phyloP scores from a whole-genome alignment of 1,140 invertebrate genomes.

The Pantala flavescens region DNA sequence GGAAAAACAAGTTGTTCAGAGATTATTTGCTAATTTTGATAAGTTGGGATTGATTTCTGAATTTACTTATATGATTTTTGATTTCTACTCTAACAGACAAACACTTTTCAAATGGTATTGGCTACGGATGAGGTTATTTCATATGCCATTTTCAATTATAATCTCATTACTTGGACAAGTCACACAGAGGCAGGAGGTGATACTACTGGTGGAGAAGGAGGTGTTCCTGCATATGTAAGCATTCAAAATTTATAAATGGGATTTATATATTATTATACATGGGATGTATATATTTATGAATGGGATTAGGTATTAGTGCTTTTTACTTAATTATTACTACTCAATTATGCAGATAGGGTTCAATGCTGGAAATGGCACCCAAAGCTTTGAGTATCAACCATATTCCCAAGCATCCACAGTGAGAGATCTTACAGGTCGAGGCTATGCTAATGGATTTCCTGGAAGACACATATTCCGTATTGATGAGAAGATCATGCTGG shows the following conservation, averaged over 20 bases:
- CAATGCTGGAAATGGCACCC: constrained; percentile 89
- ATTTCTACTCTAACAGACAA: constrained; percentile 52
- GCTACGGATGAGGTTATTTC: constrained; percentile 89
- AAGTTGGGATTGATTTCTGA: no score
- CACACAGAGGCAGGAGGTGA: constrained; percentile 86
- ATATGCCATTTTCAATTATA: constrained; percentile 91
- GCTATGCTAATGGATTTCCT: constrained; percentile 76
- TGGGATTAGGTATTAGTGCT: no score
- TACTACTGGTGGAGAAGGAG: constrained; percentile 74
- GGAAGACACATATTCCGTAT: constrained; percentile 89
- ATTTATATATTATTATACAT: constrained; percentile 12
- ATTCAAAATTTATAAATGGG: constrained; percentile 21
- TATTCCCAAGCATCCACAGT: constrained; percentile 81
- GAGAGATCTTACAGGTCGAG: constrained; percentile 66
- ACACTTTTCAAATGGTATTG: constrained; percentile 88
- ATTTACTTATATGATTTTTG: background rate
- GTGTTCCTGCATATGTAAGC: constrained; percentile 74
- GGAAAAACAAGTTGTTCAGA: no score
- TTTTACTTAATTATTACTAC: no score
- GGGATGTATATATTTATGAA: constrained; percentile 10
- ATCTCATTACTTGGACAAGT: constrained; percentile 77
- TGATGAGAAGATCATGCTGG: constrained; percentile 86
- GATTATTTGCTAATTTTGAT: constrained; percentile 10
- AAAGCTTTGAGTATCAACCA: constrained; percentile 77
- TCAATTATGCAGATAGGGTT: constrained; percentile 66